These are phyloP conservation scores for Lamellibrachia satsuma DNA, from an alignment of 2,888 invertebrate species.

Conservation along the genomic window DNA sequence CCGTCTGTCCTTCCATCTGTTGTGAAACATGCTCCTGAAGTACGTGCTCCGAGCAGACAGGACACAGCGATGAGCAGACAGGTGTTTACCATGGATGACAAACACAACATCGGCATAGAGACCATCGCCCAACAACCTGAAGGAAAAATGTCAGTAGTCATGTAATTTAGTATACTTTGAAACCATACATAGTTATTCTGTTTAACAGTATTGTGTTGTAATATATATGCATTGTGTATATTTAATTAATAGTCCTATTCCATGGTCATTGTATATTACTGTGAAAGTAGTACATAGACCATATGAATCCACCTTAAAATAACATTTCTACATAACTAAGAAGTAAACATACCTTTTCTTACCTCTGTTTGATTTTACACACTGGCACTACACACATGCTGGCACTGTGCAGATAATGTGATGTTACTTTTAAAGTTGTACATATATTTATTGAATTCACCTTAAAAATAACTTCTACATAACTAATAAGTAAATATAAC, in stretches of 20 bases:
- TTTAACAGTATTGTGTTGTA: too few relatives aligned
- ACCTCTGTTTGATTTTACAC: too few relatives aligned
- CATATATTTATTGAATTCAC: background rate
- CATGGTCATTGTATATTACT: background rate
- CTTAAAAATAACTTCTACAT: too few relatives aligned
- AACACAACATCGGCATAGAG: constrained; percentile 66
- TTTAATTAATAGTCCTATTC: background rate
- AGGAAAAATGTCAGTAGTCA: constrained; percentile 23
- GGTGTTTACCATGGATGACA: constrained; percentile 61
- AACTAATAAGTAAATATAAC: too few relatives aligned
- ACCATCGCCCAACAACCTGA: constrained; percentile 58
- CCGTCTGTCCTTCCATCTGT: constrained; percentile 63
- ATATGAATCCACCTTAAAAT: background rate
- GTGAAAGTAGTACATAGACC: background rate
- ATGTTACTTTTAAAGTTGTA: background rate
- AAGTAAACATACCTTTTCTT: too few relatives aligned
- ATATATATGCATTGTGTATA: too few relatives aligned
- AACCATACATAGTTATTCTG: too few relatives aligned
- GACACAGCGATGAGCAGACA: constrained; percentile 66
- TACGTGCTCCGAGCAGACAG: constrained; percentile 65
- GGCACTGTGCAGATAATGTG: too few relatives aligned
- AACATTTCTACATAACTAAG: too few relatives aligned
- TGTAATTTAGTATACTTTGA: too few relatives aligned
- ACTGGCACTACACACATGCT: too few relatives aligned
- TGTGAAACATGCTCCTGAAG: constrained; percentile 65